phyloP scores from a whole-genome alignment of 1,140 invertebrate genomes.

The Eumaeus atala region DNA sequence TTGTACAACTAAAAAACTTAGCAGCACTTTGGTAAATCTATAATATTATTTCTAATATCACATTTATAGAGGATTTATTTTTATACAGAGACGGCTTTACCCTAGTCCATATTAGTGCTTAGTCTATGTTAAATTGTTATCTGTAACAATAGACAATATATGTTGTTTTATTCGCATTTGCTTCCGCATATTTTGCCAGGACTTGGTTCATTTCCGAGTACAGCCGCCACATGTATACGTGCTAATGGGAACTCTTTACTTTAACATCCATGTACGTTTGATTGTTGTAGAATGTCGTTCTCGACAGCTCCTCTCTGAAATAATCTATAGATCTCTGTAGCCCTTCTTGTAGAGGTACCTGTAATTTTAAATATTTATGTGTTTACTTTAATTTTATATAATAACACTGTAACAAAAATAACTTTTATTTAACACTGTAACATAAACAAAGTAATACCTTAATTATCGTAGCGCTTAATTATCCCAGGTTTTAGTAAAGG shows the following conservation, averaged over 20 bases:
- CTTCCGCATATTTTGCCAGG: no score
- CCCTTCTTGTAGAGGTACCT: constrained; percentile 87
- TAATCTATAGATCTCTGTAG: constrained; percentile 93
- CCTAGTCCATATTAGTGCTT: neutral
- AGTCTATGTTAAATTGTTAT: no score
- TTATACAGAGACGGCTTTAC: neutral
- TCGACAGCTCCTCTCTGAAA: constrained; percentile 89
- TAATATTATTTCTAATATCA: constrained; percentile 52
- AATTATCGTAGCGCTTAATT: no score
- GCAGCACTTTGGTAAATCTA: constrained; percentile 18
- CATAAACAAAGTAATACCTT: no score
- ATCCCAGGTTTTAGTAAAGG: no score
- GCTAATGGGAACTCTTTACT: constrained; percentile 43
- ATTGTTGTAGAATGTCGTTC: constrained; percentile 74
- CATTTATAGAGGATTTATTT: constrained; percentile 41
- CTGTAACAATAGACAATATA: no score
- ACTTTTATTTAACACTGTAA: no score
- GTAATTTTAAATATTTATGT: constrained; percentile 30
- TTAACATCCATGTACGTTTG: constrained; percentile 65
- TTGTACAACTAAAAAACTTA: constrained; percentile 13
- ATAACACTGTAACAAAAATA: neutral
- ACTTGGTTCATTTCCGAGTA: no score
- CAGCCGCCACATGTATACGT: neutral
- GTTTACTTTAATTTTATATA: neutral
- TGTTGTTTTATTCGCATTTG: no score